Base-by-base conservation (phyloP, 2,888 invertebrate genomes). In the Lycocerus yunnanus region DNA sequence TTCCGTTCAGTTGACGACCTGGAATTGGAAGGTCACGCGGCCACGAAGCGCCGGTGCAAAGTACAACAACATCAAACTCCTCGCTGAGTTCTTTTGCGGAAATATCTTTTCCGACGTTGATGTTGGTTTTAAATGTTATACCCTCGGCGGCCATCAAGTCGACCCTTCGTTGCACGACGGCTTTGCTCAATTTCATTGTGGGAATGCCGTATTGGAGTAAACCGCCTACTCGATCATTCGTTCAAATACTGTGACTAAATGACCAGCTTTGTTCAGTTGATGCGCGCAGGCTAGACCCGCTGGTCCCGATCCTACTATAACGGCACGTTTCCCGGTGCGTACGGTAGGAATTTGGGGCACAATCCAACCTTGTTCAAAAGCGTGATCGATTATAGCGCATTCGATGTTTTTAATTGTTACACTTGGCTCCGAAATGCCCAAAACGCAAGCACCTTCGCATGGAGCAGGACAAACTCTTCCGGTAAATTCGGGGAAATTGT, bases 401-500 rank as follows among this genome's bases (percentile, higher is more conserved):
- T 99, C 99, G 82, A 99, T 99, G 86, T 98, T 98, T 89, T 99
- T 99, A 86, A 99, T 99, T 77, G 99, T 99, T 18, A 99, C 99
- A 11, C 99, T 91, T 3, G 98, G 97, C 83, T 97, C 96, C 15
- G 96, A 97, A 85, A 99, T 99, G 73, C 93, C 86, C 75, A 71
- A 58, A 73, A 98, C 98, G 87, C 99, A 99, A 3, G 99, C 97
- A 67, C 97, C 99, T 88, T 99, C 99, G 87, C 99, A 99, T 9
- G 99, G 99, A 10, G 99, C 99, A 1, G 98, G 96, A 80, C 96
- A 96, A 15, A 96, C 96, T 81, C 99, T 78, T 16, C 87, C 87
- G 10, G 87, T 87, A 78, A 87, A 87, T 76, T 87, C 93, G n/a
- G 99, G 99, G 89, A 99, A 99, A 87, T 99, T 99, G 85, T 99